Evolutionary conservation across 2,888 invertebrate species (phyloP), one percentile per base, ranked within the genome.

Genomic region (Callinectes sapidus): DNA sequence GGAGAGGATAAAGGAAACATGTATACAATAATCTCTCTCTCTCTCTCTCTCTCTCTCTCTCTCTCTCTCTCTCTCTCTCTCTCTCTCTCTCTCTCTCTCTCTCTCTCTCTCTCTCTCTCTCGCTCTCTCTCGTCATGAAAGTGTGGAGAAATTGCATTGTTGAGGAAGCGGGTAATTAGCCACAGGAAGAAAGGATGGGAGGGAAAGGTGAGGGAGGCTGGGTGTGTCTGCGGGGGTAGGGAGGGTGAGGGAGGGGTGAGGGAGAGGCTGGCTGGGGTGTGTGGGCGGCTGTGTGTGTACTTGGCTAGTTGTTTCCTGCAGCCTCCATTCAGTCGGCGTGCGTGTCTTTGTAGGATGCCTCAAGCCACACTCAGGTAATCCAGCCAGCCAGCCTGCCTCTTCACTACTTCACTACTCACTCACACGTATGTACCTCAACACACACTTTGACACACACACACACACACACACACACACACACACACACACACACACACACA

Each of bases 81-180:
- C 61, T 61, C 61, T 87, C 87, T 87, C 86, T 87, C 32, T 35
- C 87, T 35, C 86, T 86, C 86, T 86, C 86, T 81, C 32, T 35
- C 86, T 39, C 14, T 35, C 32, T 87, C 86, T 87, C 86, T 48
- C 87, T 87, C 87, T 87, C 87, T 35, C 87, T 87, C 87, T 87
- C 86, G 28, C 86, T 87, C 54, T 35, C 54, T 16, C 71, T 6
- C 71, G 71, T 77, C 81, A 81, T 81, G 35, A 81, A 81, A 81
- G 81, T 81, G 35, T 81, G 32, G 81, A 14, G 13, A 81, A 81
- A 81, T 81, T 81, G 32, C 32, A 81, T 81, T 81, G 35, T 35
- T 35, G 81, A 81, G 81, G 81, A 81, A 81, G 35, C 35, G 32
- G 81, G 81, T 81, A 81, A 81, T 81, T 81, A 81, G 81, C 35